Base-by-base conservation (phyloP, 2,113 vertebrate species). In the Salminus brasiliensis region DNA sequence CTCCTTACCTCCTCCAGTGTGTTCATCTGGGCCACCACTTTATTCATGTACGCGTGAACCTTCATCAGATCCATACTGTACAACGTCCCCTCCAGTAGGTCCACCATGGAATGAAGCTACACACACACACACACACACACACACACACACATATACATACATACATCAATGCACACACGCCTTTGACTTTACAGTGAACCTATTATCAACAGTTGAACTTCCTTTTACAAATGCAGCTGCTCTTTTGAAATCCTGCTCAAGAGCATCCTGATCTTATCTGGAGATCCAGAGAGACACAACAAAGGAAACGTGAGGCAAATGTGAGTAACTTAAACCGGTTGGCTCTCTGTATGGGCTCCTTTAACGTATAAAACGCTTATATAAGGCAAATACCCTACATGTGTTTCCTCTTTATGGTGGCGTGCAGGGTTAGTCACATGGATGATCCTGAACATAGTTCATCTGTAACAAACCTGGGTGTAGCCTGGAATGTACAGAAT, bases 1-100 rank as follows among this genome's bases (percentile, higher is more conserved):
- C 18, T 36, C 0, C 88, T 85, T 89, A 99, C 98, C 96, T 99
- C 96, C 81, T 99, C 98, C 62, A 99, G 90, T 0, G 90, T 95
- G 93, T 95, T 95, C 96, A 99, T 99, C 93, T 96, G 96, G 2
- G 96, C 92, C 81, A 96, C 90, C 74, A 99, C 95, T 81, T 96
- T 97, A 88, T 88, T 95, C 91, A 99, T 93, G 86, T 98, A 99
- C 70, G 96, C 95, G 59, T 98, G 98, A 29, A 99, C 95, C 88
- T 98, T 99, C 95, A 99, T 91, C 76, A 99, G 91, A 84, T 99
- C 96, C 95, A 99, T 94, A 91, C 96, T 99, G 92, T 96, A 99
- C 39, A 99, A 89, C 0, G 96, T 95, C 47, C 96, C 97, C 88
- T 99, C 96, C 1, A 99, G 93, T 47, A 99, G 93, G 79, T 99